These are phyloP conservation scores for Heliangelus exortis DNA, from an alignment of 2,797 vertebrate genomes.

Conservation along the genomic window DNA sequence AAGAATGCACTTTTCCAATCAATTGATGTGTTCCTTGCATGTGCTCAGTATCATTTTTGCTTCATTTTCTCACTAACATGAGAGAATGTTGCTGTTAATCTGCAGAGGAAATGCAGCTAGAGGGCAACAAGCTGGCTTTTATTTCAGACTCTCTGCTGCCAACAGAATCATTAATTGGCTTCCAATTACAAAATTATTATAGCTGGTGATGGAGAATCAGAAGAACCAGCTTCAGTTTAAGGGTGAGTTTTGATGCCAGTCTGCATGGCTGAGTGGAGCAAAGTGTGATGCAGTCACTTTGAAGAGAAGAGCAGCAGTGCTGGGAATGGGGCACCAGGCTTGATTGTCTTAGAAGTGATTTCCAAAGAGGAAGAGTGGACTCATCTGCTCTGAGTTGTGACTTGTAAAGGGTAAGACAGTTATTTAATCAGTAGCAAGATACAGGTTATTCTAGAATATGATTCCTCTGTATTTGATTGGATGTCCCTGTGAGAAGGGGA, in stretches of 20 bases:
- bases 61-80: not conserved
- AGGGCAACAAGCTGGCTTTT: constrained; percentile 2
- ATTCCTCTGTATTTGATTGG: not conserved
- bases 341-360: not conserved
- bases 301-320: not conserved
- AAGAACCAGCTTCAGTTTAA: not conserved
- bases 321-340: not conserved
- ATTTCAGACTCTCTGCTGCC: not conserved
- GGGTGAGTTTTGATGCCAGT: not conserved
- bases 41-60: not conserved
- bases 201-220: not conserved
- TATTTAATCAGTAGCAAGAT: not conserved
- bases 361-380: not conserved
- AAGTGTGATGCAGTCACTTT: not conserved
- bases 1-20: not conserved
- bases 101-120: not conserved
- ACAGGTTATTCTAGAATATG: not conserved
- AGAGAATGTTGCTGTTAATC: constrained; percentile 8
- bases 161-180: not conserved
- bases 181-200: not conserved
- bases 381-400: not conserved
- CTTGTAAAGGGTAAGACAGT: not conserved
- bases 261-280: not conserved
- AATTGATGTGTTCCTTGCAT: not conserved
- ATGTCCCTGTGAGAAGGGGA: not conserved